Evolutionary conservation across 2,888 invertebrate species (phyloP), one percentile per base, ranked within the genome.

Genomic region (Melieria omissa): DNA sequence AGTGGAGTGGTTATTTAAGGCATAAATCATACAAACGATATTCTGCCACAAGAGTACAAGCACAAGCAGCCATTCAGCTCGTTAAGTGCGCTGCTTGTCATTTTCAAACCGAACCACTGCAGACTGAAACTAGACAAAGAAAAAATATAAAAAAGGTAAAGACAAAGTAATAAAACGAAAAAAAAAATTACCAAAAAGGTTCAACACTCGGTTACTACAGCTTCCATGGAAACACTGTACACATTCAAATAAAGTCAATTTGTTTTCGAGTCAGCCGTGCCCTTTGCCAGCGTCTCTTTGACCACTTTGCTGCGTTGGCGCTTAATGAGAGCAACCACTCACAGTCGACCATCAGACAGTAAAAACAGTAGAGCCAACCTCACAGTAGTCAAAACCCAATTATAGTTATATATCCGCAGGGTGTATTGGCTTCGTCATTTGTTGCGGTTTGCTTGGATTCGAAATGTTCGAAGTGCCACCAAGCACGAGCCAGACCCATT

Each of bases 211-310:
- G 29, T 29, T 29, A 29, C 29, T 52, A 14, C 14, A 52, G 52
- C 12, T 52, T 52, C 52, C 10, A 12, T 52, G 14, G 52, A 52
- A 52, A 52, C 7, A 52, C 12, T 29, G 29, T 52, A n/a, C 52
- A 52, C 12, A 52, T 52, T 52, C 52, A n/a, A 52, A 52, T 52
- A 14, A 52, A 52, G 52, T 52, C 52, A 52, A 52, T 52, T 52
- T 52, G 14, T 52, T 52, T 52, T 52, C n/a, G 12, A n/a, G 12
- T 52, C 52, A 52, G 14, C 52, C 12, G 12, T 5, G 52, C 14
- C 52, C 14, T 29, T 29, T 29, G 29, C 29, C 29, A 29, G 29
- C 29, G 1, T 29, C 29, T 29, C 29, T 29, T 29, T 29, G 29
- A 29, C 29, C 29, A 29, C 1, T 29, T 29, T 3, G 29, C 29